A percentile compares a stretch with the other conserved stretches of the same genome.
These are phyloP conservation scores for Epistrophe grossulariae DNA, from an alignment of 2,888 invertebrate genomes.

Conservation along the genomic window DNA sequence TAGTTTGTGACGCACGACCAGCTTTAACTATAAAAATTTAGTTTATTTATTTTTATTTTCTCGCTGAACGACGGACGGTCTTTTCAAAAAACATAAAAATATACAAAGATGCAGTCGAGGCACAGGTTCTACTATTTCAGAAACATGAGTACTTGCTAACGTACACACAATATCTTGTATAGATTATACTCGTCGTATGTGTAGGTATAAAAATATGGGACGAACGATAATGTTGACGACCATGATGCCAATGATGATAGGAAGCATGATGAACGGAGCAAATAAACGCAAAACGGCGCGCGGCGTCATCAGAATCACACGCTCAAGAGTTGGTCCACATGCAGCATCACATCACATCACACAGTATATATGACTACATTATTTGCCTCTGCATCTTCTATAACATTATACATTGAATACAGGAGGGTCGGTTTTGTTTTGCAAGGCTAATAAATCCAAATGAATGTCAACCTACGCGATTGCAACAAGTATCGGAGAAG, in stretches of 20 bases:
- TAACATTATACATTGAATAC: background rate
- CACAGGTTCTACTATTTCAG: conserved; percentile 57
- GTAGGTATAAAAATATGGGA: conserved; percentile 38
- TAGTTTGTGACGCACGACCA: conserved; percentile 62
- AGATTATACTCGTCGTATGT: background rate
- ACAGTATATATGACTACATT: background rate
- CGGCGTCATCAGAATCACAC: conserved; percentile 25
- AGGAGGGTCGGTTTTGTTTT: conserved; percentile 52
- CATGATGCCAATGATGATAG: conserved; percentile 68
- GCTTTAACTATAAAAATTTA: conserved; percentile 30
- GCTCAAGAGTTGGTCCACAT: background rate
- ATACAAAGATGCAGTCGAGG: background rate
- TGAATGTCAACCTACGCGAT: conserved; percentile 76
- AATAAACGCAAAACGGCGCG: conserved; percentile 60
- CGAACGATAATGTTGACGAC: conserved; percentile 54
- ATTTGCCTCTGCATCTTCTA: background rate
- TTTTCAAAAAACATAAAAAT: background rate
- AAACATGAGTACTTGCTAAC: conserved; percentile 65
- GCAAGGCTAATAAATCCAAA: conserved; percentile 74
- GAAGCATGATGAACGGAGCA: conserved; percentile 67
- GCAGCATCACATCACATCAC: conserved; percentile 6
- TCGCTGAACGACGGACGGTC: conserved; percentile 3
- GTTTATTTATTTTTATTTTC: conserved; percentile 50
- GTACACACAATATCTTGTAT: conserved; percentile 45
- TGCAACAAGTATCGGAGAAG: conserved; percentile 74